phyloP scores from a whole-genome alignment of 2,888 invertebrate species.

The Creontiades dilutus region DNA sequence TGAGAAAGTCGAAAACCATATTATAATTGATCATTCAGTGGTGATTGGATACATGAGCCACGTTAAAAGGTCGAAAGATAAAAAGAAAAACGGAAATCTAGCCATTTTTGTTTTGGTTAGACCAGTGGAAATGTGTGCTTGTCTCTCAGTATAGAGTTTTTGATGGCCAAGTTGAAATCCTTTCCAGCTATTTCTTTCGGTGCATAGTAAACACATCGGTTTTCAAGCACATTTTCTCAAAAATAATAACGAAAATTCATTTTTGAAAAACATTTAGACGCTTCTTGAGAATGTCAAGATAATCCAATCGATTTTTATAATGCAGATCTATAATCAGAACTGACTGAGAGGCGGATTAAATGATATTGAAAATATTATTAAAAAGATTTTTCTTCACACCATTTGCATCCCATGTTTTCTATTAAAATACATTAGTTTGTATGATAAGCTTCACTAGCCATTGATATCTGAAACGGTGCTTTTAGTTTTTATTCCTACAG shows the following conservation, averaged over 20 bases:
- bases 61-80: background rate
- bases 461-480: too few relatives aligned
- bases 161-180: background rate
- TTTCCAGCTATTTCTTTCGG: constrained; percentile 65
- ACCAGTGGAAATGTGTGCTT: constrained; percentile 71
- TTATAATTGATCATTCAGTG: background rate
- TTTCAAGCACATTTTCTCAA: background rate
- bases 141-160: constrained; percentile 40
- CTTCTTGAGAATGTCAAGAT: background rate
- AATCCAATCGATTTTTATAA: too few relatives aligned
- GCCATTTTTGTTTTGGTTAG: constrained; percentile 70
- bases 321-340: too few relatives aligned
- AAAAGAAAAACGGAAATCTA: background rate
- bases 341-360: too few relatives aligned
- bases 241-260: background rate
- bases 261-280: too few relatives aligned
- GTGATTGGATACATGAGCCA: background rate
- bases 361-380: too few relatives aligned
- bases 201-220: constrained; percentile 28
- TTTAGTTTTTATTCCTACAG: too few relatives aligned
- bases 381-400: too few relatives aligned
- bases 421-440: too few relatives aligned
- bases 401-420: too few relatives aligned
- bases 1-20: too few relatives aligned
- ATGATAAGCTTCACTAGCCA: too few relatives aligned